Base-by-base conservation (phyloP, 2,888 invertebrate species). In the Sylvicola cinctus region DNA sequence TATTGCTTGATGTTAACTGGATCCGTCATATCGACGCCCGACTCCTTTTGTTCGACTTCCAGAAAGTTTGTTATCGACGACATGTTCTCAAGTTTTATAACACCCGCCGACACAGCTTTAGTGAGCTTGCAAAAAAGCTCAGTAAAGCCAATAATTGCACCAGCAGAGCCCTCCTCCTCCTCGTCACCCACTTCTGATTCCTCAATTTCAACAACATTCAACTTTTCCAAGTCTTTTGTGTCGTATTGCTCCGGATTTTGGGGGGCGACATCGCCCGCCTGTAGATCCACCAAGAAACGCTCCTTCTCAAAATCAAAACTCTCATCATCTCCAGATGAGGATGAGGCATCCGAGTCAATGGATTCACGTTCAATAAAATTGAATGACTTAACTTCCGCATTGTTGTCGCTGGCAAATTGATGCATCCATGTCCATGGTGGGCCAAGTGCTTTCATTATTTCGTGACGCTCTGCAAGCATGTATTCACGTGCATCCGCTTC, bases 401-500 rank as follows among this genome's bases (percentile, higher is more conserved):
- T 38, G 29, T 35, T 37, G 12, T 41, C 38, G 4, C 38, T 37
- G n/a, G 37, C 35, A 38, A 48, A 46, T 33, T 45, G 41, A 33
- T 45, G 41, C n/a, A 48, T 34, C 46, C 46, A 48, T 10, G 44
- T 41, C 47, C 47, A 48, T 6, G 46, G 46, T 10, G 46, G 44
- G 2, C 45, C 46, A 4, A 45, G 34, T 36, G 42, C 43, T 1
- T 28, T 38, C 1, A 46, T 29, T 30, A 46, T 40, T 31, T 46
- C 37, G 2, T 42, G 11, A 7, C 36, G 37, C 32, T 46, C 45
- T 11, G 39, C 16, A 1, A 38, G 32, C 1, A 44, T 5, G 7
- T 28, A 16, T 12, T 42, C 30, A 2, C 35, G 27, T 1, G 37
- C 32, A 8, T 35, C 28, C 1, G 42, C 29, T 23, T 33, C 36